Evolutionary conservation across 2,888 invertebrate species (phyloP).

Genomic region (Acronicta psi): DNA sequence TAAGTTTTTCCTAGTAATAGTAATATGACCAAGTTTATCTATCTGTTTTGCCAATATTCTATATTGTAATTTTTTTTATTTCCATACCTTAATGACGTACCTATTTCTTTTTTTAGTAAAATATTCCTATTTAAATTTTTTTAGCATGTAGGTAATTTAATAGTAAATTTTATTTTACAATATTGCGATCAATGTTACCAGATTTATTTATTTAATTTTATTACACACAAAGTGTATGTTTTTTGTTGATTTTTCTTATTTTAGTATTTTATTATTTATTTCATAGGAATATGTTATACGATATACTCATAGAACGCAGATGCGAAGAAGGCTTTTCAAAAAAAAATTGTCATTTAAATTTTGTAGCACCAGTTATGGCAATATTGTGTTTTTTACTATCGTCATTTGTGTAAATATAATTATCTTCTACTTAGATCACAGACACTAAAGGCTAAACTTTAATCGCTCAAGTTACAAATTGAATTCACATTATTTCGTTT

Average conservation of each 20-base stretch:
- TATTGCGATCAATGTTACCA: conserved; percentile 50
- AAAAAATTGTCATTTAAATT: neutral
- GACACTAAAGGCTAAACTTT: too few relatives aligned
- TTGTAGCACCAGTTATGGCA: too few relatives aligned
- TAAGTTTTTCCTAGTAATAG: conserved; percentile 10
- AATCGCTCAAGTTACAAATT: too few relatives aligned
- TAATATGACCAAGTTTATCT: conserved; percentile 17
- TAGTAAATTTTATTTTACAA: neutral
- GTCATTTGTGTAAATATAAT: too few relatives aligned
- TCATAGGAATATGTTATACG: conserved; percentile 21
- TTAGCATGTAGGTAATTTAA: neutral
- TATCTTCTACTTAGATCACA: too few relatives aligned
- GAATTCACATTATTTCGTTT: too few relatives aligned
- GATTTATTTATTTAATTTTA: conserved; percentile 39
- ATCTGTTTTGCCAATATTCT: conserved; percentile 19
- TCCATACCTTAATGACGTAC: neutral
- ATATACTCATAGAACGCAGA: conserved; percentile 32
- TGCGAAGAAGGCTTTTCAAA: conserved; percentile 50
- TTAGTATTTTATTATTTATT: conserved; percentile 45
- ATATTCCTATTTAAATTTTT: conserved; percentile 7
- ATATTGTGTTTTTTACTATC: too few relatives aligned
- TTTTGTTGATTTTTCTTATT: conserved; percentile 38
- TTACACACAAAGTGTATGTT: conserved; percentile 33
- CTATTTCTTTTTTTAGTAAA: conserved; percentile 4
- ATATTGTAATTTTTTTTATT: conserved; percentile 14